Evolutionary conservation across 1,140 invertebrate species (phyloP).

Genomic region (Lerema accius): DNA sequence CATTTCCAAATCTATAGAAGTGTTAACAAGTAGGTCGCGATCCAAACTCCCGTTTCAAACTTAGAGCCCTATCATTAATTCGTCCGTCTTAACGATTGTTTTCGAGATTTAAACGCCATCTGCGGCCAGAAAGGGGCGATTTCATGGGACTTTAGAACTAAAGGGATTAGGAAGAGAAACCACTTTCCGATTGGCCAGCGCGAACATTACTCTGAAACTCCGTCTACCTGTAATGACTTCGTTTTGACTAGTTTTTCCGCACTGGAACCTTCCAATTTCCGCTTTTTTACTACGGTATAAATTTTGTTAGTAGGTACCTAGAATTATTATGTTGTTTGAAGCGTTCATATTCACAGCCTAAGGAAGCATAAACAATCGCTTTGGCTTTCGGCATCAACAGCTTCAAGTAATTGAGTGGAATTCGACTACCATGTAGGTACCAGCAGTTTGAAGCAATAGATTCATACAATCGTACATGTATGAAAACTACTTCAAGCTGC

Average conservation of each 20-base stretch:
- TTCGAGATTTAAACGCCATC: slow-evolving; percentile 60
- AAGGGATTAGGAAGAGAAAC: slow-evolving; percentile 42
- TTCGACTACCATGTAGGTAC: no score
- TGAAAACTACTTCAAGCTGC: no score
- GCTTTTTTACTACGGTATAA: no score
- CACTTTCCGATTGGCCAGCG: slow-evolving; percentile 41
- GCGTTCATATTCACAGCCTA: no score
- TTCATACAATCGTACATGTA: no score
- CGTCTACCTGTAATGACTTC: background rate
- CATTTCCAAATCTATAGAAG: slow-evolving; percentile 37
- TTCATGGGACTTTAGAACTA: slow-evolving; percentile 42
- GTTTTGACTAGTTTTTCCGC: background rate
- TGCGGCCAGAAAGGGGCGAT: slow-evolving; percentile 41
- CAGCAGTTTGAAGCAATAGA: no score
- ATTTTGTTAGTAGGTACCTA: no score
- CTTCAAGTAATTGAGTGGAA: no score
- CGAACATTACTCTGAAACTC: slow-evolving; percentile 7
- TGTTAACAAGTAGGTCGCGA: slow-evolving; percentile 44
- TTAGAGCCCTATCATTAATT: slow-evolving; percentile 48
- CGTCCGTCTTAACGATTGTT: slow-evolving; percentile 57
- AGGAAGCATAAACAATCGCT: no score
- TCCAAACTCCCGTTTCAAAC: slow-evolving; percentile 34
- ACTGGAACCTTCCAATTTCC: background rate
- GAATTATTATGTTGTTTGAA: no score
- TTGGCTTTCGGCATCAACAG: no score